Evolutionary conservation across 2,113 vertebrate genomes (phyloP), one percentile per base, ranked within the genome.

Genomic region (Raja brachyura): DNA sequence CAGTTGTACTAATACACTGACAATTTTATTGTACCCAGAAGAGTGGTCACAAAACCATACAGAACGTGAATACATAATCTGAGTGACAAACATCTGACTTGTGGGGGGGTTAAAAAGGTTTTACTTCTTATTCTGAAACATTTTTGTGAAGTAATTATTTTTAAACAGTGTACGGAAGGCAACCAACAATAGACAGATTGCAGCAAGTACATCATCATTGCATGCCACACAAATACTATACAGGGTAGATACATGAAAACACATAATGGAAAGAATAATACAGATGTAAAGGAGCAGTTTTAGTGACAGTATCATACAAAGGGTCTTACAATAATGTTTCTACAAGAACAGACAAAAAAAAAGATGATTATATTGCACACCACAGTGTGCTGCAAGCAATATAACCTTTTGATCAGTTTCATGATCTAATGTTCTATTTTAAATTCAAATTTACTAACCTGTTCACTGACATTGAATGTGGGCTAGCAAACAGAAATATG

Each of bases 391-490:
- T 74, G 70, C 66, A 92, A 73, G 94, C 95, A 96, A 95, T 93
- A 96, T 93, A 96, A 94, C 31, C 94, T 94, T 96, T 96, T 95
- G 95, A 92, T 92, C 90, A 92, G 68, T 92, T 73, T 92, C 90
- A 54, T 92, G 90, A 96, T 96, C 96, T 97, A 31, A 97, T 96
- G 96, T 97, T 97, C 96, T 95, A 97, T 96, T 95, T 95, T 96
- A 94, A 94, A 95, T 96, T 96, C 94, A 94, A 96, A 96, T 97
- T 97, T 98, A 99, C 98, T 99, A 97, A 99, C 98, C 99, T 99
- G 98, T 96, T 99, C 98, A 98, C 97, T 98, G 97, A 99, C 97
- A 99, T 96, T 98, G 98, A 99, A 98, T 98, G 98, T 99, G 96
- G 98, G 98, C 99, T 99, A 99, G 97, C 97, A 97, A 98, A 97